These are phyloP conservation scores for Mythimna albipuncta DNA, from an alignment of 2,888 invertebrate species.

Conservation along the genomic window DNA sequence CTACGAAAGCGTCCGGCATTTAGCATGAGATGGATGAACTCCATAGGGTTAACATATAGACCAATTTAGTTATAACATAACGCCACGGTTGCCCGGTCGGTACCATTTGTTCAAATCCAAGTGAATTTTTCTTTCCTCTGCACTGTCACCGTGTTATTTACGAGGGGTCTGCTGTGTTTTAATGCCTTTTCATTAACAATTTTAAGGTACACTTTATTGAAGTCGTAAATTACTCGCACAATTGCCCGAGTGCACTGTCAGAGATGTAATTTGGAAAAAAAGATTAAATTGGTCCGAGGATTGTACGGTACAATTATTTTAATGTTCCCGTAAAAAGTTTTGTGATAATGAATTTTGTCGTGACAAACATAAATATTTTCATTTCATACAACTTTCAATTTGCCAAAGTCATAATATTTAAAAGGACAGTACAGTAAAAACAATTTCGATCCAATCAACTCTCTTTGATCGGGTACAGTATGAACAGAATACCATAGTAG, in stretches of 20 bases:
- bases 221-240: conserved; percentile 88
- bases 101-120: conserved; percentile 85
- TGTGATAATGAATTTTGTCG: conserved; percentile 19
- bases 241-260: conserved; percentile 81
- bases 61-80: conserved; percentile 46
- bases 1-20: conserved; percentile 38
- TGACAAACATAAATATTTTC: conserved; percentile 7
- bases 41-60: conserved; percentile 45
- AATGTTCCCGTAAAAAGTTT: conserved; percentile 53
- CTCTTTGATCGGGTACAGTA: conserved; percentile 24
- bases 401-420: conserved; percentile 21
- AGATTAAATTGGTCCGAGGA: conserved; percentile 67
- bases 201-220: conserved; percentile 90
- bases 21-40: conserved; percentile 39
- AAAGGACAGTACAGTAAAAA: conserved; percentile 23
- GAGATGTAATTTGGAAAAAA: conserved; percentile 80
- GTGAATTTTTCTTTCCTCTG: conserved; percentile 86
- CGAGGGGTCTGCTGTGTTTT: conserved; percentile 87
- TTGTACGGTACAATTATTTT: conserved; percentile 61
- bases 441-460: conserved; percentile 42
- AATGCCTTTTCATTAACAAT: conserved; percentile 91
- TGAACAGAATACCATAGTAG: conserved; percentile 52
- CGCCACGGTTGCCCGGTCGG: conserved; percentile 30
- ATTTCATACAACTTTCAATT: conserved; percentile 9
- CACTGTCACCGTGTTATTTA: conserved; percentile 89